Conservation (phyloP, 2,113 vertebrate species). For the Megaceryle torquata region DNA sequence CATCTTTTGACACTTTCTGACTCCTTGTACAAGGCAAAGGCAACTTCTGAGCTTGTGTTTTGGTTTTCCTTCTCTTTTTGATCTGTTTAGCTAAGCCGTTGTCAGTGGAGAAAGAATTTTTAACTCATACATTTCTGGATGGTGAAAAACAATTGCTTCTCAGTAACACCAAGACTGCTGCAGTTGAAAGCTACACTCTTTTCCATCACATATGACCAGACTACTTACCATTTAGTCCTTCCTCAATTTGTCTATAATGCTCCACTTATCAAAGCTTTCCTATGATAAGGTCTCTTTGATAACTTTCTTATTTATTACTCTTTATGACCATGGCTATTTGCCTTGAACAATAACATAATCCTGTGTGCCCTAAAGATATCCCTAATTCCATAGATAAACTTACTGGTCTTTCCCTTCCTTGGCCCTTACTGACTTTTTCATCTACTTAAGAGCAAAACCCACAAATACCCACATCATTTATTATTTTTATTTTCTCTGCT, state of each 20-base stretch:
- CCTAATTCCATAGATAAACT: background rate
- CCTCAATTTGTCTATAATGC: background rate
- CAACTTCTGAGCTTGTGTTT: constrained; percentile 43
- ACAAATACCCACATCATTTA: background rate
- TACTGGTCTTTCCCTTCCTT: background rate
- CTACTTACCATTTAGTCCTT: background rate
- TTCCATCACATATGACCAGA: background rate
- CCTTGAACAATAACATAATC: background rate
- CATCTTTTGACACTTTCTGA: constrained; percentile 57
- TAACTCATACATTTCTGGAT: constrained; percentile 36
- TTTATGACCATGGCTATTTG: background rate
- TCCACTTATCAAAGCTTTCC: background rate
- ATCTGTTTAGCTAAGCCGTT: constrained; percentile 51
- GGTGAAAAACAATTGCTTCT: constrained; percentile 11
- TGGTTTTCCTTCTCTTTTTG: constrained; percentile 45
- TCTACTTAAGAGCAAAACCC: background rate
- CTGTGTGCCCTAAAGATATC: background rate
- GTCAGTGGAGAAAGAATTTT: constrained; percentile 37
- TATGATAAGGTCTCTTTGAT: background rate
- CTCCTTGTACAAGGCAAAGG: constrained; percentile 42
- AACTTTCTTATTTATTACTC: background rate
- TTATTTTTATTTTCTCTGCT: background rate
- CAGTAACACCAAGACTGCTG: background rate
- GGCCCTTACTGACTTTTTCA: background rate
- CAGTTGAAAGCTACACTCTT: background rate